Conservation (phyloP, 2,797 vertebrate species). For the Phoebastria nigripes region DNA sequence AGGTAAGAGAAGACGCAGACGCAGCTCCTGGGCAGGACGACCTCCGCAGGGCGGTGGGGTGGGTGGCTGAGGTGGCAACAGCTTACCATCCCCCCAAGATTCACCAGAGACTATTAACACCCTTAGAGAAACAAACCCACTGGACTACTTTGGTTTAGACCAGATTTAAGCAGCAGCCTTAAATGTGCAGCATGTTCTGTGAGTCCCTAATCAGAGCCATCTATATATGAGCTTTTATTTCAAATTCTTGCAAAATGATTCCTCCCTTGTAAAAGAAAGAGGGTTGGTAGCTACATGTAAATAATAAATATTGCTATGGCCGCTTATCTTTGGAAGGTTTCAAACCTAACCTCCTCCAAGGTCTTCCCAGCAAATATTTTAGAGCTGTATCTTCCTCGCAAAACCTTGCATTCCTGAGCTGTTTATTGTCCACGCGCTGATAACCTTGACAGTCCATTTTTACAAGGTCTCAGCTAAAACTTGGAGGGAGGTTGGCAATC, state of each 20-base stretch:
- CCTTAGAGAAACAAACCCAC: background rate
- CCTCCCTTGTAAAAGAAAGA: background rate
- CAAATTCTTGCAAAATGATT: background rate
- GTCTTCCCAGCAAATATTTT: background rate
- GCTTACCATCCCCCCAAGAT: background rate
- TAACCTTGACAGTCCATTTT: conserved; percentile 37
- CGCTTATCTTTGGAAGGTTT: conserved; percentile 27
- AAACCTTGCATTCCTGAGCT: conserved; percentile 45
- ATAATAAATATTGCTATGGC: conserved; percentile 20
- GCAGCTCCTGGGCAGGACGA: accelerated
- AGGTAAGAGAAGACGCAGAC: background rate
- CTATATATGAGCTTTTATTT: background rate
- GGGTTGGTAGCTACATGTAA: background rate
- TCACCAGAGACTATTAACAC: background rate
- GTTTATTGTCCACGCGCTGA: background rate
- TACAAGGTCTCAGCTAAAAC: conserved; percentile 44
- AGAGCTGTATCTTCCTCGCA: background rate
- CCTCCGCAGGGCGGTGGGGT: background rate
- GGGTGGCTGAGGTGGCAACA: background rate
- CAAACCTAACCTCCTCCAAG: conserved; percentile 28
- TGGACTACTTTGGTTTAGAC: background rate
- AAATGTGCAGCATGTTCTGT: background rate
- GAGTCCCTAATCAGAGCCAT: background rate
- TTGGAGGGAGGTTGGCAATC: background rate
- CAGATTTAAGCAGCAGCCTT: background rate